Conservation (phyloP, 2,888 invertebrate species). For the Leistus spinibarbis region DNA sequence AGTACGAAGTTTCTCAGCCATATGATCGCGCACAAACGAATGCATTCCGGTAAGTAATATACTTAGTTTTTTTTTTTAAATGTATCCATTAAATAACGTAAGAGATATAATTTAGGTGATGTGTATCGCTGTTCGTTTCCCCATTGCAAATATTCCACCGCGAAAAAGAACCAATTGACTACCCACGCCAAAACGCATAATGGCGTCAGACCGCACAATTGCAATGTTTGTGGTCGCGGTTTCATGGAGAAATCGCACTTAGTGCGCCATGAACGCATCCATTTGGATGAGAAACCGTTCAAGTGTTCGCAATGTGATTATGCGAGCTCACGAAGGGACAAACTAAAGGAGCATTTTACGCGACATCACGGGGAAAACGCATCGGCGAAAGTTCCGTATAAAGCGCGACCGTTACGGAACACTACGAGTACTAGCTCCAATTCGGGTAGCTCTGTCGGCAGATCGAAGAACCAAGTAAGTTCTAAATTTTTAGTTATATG, state of each 20-base stretch:
- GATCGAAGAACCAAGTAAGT: constrained; percentile 50
- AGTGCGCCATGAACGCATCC: constrained; percentile 69
- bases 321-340: constrained; percentile 68
- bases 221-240: constrained; percentile 64
- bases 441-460: constrained; percentile 37
- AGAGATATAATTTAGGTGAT: constrained; percentile 55
- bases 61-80: not conserved
- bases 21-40: constrained; percentile 67
- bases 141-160: constrained; percentile 67
- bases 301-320: constrained; percentile 70
- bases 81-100: not conserved
- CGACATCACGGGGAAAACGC: constrained; percentile 61
- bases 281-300: constrained; percentile 67
- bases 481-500: too few relatives aligned
- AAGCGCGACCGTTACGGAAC: constrained; percentile 57
- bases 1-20: constrained; percentile 70
- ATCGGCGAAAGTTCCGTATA: constrained; percentile 61
- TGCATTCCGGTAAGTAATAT: constrained; percentile 60
- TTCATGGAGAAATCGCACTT: constrained; percentile 73
- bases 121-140: constrained; percentile 67
- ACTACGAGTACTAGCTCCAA: constrained; percentile 34
- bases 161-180: constrained; percentile 68
- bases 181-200: constrained; percentile 70
- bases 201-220: constrained; percentile 61
- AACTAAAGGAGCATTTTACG: constrained; percentile 65